Evolutionary conservation across 1,140 invertebrate genomes (phyloP).

Genomic region (Varroa destructor): DNA sequence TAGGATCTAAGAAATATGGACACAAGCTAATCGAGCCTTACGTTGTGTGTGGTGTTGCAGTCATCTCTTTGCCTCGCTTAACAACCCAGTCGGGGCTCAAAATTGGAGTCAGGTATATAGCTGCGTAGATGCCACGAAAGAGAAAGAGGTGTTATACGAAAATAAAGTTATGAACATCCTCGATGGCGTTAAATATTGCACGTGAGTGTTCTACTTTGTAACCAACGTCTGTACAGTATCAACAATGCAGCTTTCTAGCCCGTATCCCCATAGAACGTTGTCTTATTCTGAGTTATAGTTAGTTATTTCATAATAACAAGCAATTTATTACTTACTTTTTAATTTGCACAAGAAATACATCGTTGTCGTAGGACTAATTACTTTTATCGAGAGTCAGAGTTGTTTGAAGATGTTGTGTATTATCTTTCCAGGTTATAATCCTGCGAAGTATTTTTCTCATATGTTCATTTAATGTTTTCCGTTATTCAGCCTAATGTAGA

Average conservation of each 20-base stretch:
- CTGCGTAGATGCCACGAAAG: neutral
- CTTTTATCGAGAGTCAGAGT: neutral
- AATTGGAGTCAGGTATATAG: slow-evolving; percentile 27
- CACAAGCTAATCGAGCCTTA: too few species aligned
- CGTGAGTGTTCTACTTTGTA: neutral
- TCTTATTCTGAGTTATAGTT: too few species aligned
- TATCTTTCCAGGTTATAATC: neutral
- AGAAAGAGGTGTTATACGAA: slow-evolving; percentile 20
- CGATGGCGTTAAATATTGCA: slow-evolving; percentile 26
- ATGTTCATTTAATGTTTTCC: too few species aligned
- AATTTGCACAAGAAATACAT: neutral
- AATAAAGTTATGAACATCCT: slow-evolving; percentile 22
- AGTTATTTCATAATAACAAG: too few species aligned
- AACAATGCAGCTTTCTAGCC: too few species aligned
- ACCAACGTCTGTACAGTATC: too few species aligned
- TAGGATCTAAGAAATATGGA: too few species aligned
- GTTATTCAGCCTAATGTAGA: too few species aligned
- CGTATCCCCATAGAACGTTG: too few species aligned
- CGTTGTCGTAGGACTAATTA: neutral
- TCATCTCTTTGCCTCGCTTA: slow-evolving; percentile 12
- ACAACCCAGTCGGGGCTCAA: slow-evolving; percentile 6
- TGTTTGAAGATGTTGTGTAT: neutral
- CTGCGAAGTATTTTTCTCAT: neutral
- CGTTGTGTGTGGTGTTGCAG: neutral
- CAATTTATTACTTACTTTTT: too few species aligned